Evolutionary conservation across 2,888 invertebrate genomes (phyloP), one percentile per base, ranked within the genome.

Genomic region (Ellobium chinense): DNA sequence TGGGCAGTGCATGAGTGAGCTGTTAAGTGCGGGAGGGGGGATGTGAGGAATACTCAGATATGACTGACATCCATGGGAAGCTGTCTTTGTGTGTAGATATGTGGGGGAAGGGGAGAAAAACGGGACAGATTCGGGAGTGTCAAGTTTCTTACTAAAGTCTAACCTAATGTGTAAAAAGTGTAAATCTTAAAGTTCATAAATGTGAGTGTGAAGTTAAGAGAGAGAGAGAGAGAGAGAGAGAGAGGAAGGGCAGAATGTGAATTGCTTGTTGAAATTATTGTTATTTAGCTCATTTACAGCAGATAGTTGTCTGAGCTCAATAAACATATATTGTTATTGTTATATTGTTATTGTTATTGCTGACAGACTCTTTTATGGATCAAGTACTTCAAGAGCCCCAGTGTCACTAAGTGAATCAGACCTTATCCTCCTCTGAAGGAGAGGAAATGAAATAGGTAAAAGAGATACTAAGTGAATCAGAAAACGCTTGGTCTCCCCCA

Each of bases 101-200:
- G 70, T 37, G 70, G 37, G 68, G 27, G 70, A 31, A 34, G 3
- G 70, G 29, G 70, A 29, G 18, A 37, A 12, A 37, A 68, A 68
- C 21, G 5, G n/a, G n/a, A 65, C 5, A 21, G 12, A 31, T 18
- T 4, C 5, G 34, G 31, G 12, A 34, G 5, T 7, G 65, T 7
- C 14, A 65, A 46, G 46, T 7, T 46, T 12, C 46, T 46, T 7
- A 46, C 46, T 46, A 18, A 46, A 7, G 7, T 12, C 7, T 46
- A 12, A 46, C 18, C 9, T 46, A 46, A 12, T 18, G 9, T 18
- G 7, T 46, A 46, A 46, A 18, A 7, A 7, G 7, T 46, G 46
- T 46, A 46, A 12, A 18, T 46, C 46, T 7, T 46, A 18, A 46
- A 46, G 9, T 12, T 7, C 46, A 46, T 46, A 18, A 46, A 46